Evolutionary conservation across 2,888 invertebrate species (phyloP).

Genomic region (Empis livida): DNA sequence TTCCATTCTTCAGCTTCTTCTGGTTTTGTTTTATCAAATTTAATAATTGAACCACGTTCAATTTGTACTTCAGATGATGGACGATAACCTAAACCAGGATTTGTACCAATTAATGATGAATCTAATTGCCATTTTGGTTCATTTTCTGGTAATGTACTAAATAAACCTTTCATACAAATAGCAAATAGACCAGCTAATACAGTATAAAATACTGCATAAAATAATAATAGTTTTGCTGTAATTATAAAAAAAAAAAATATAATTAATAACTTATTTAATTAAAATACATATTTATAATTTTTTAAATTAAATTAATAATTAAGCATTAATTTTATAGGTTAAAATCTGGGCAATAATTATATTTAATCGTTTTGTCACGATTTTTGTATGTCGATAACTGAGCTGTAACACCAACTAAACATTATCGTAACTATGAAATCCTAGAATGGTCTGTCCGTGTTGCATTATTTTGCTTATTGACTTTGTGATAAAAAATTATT

Average conservation of each 20-base stretch:
- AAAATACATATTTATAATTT: no score
- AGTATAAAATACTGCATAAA: conserved; percentile 81
- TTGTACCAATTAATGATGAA: conserved; percentile 60
- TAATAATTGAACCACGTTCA: conserved; percentile 47
- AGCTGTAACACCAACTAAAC: no score
- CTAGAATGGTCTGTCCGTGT: no score
- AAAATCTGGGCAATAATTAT: no score
- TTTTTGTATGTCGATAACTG: no score
- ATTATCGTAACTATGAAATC: no score
- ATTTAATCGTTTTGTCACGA: no score
- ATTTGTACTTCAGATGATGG: conserved; percentile 41
- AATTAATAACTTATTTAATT: not conserved
- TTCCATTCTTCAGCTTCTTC: conserved; percentile 43
- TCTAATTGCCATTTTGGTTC: conserved; percentile 64
- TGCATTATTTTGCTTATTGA: no score
- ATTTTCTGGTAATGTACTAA: conserved; percentile 52
- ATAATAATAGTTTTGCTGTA: conserved; percentile 67
- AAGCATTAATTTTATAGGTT: no score
- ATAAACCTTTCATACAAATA: conserved; percentile 72
- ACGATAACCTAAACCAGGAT: conserved; percentile 52
- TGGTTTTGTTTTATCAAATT: conserved; percentile 41
- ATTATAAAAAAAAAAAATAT: conserved; percentile 5
- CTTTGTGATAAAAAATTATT: no score
- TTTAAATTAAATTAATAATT: no score
- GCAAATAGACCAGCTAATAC: conserved; percentile 72